Evolutionary conservation across 1,140 invertebrate species (phyloP).

Genomic region (Stenopsyche tienmushanensis): DNA sequence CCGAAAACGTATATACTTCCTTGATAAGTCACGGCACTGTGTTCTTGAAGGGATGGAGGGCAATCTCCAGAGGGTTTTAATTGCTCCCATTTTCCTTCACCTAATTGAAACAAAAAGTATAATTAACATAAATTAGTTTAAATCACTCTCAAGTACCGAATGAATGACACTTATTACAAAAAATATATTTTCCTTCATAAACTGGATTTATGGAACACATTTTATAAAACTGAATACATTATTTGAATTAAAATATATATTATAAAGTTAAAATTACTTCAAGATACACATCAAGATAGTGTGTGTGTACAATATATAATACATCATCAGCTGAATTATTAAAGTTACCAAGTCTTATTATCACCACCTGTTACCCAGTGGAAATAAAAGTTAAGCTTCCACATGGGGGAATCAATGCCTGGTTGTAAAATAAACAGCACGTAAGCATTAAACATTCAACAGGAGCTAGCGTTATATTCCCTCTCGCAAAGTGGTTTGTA

Average conservation of each 20-base stretch:
- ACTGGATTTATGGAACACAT: too few relatives aligned
- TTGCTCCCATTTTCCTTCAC: constrained; percentile 68
- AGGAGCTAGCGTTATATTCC: not conserved
- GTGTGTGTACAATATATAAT: too few relatives aligned
- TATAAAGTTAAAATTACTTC: too few relatives aligned
- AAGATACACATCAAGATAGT: too few relatives aligned
- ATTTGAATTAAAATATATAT: too few relatives aligned
- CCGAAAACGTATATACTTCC: constrained; percentile 83
- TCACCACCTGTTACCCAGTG: not conserved
- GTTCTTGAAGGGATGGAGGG: constrained; percentile 80
- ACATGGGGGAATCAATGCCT: constrained; percentile 9
- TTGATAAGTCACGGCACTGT: constrained; percentile 77
- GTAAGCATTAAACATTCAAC: constrained; percentile 10
- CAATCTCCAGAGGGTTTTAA: constrained; percentile 68
- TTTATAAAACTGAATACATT: too few relatives aligned
- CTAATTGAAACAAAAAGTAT: constrained; percentile 55
- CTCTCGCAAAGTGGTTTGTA: not conserved
- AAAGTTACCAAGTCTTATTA: too few relatives aligned
- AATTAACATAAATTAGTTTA: not conserved
- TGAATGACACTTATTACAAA: too few relatives aligned
- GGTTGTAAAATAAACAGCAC: constrained; percentile 15
- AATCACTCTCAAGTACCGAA: too few relatives aligned
- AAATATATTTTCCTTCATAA: too few relatives aligned
- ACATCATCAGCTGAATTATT: too few relatives aligned
- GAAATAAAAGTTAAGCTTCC: too few relatives aligned